phyloP scores from a whole-genome alignment of 2,113 vertebrate species.

The Ellobius talpinus region DNA sequence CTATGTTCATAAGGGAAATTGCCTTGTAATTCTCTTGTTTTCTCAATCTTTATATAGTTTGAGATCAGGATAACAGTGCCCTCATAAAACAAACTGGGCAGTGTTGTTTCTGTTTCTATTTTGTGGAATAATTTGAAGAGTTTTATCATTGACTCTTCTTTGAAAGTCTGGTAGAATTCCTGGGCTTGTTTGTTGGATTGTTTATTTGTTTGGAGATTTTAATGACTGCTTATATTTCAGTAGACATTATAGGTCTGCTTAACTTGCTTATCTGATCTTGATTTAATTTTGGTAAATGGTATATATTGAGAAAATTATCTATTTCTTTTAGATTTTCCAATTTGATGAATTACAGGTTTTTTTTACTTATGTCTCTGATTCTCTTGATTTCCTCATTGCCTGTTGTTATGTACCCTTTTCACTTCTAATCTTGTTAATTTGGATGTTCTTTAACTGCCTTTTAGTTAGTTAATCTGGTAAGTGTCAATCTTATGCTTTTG shows the following conservation, averaged over 20 bases:
- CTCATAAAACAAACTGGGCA: not conserved
- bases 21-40: not conserved
- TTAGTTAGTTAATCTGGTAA: not conserved
- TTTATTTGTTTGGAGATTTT: not conserved
- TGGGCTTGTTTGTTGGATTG: not conserved
- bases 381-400: not conserved
- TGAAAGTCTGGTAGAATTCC: not conserved
- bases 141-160: not conserved
- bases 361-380: not conserved
- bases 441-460: not conserved
- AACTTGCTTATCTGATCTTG: not conserved
- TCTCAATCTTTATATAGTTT: not conserved
- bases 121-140: not conserved
- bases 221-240: not conserved
- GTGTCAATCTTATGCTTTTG: not conserved
- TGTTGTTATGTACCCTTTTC: not conserved
- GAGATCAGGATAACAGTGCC: not conserved
- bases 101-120: not conserved
- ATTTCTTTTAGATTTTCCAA: not conserved
- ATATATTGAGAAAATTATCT: not conserved
- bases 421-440: not conserved
- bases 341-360: not conserved
- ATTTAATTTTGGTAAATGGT: not conserved
- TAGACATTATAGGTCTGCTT: not conserved
- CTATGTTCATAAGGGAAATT: not conserved